phyloP scores from a whole-genome alignment of 2,113 vertebrate species.

The Cynopterus brachyotis region DNA sequence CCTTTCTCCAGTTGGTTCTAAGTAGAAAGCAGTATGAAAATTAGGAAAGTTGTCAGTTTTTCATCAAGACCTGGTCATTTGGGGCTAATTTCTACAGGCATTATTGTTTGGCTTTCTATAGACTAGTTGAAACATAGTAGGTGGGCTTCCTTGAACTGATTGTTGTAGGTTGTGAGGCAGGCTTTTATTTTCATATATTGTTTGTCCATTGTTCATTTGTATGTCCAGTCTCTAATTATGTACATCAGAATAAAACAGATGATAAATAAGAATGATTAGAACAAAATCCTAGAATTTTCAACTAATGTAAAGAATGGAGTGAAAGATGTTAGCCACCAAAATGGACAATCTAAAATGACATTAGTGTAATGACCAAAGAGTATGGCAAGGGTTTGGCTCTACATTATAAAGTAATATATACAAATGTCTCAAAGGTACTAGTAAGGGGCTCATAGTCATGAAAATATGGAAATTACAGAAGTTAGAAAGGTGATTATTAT shows the following conservation, averaged over 20 bases:
- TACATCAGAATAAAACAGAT: not conserved
- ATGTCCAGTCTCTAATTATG: not conserved
- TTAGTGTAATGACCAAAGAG: not conserved
- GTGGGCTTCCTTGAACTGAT: not conserved
- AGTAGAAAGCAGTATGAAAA: not conserved
- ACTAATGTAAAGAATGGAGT: not conserved
- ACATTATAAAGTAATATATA: not conserved
- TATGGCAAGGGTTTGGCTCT: not conserved
- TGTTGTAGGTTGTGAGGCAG: not conserved
- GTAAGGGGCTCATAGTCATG: not conserved
- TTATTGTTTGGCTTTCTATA: not conserved
- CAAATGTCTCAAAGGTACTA: not conserved
- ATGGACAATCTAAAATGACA: not conserved
- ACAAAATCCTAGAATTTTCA: not conserved
- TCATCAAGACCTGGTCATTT: not conserved
- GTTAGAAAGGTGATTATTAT: not conserved
- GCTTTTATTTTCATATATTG: not conserved
- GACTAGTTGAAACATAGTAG: not conserved
- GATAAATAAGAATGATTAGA: not conserved
- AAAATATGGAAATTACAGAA: not conserved
- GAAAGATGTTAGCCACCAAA: not conserved
- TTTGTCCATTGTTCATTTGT: not conserved
- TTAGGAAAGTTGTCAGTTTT: not conserved
- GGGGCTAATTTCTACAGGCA: not conserved
- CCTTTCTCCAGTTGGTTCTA: not conserved